Evolutionary conservation across 2,797 vertebrate genomes (phyloP), one percentile per base, ranked within the genome.

Genomic region (Bufotes viridis): DNA sequence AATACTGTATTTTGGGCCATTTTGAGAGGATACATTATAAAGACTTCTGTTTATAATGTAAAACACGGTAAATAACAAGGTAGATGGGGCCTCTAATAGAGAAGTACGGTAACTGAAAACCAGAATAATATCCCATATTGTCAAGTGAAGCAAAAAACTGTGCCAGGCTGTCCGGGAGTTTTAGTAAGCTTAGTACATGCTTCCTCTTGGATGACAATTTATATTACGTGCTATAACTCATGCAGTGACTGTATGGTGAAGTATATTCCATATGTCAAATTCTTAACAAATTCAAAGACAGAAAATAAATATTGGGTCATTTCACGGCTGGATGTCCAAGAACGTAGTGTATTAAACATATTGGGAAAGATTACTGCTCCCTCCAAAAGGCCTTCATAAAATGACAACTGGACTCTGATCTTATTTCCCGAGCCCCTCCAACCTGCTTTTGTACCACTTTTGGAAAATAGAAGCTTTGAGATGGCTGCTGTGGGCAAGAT

Each of bases 291-390:
- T 42, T 42, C 42, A n/a, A n/a, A 17, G 49, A 22, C 20, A n/a
- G 74, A 76, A 34, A 76, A 76, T 34, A 8, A 79, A 79, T 58
- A 79, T 79, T 34, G 24, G 53, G 55, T 29, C 78, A 79, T 34
- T 51, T 58, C 74, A 76, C 49, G 49, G 74, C 20, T 51, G 74
- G 74, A 51, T n/a, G 22, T 76, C 42, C 11, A 20, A 53, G 74
- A 76, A 76, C 74, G 5, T 13, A 7, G 11, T 12, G 49, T 78
- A 26, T 26, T 78, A 78, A 78, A 26, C 15, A 58, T 80, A 60
- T 29, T 61, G 78, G 26, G 53, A 58, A 10, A 14, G 4, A 53
- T 53, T 53, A 49, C 74, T n/a, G 42, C 20, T 51, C 3, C 49
- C 11, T 75, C 72, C 72, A 76, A 22, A 53, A 13, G 49, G 22